Evolutionary conservation across 2,797 vertebrate species (phyloP).

Genomic region (Muscicapa striata): DNA sequence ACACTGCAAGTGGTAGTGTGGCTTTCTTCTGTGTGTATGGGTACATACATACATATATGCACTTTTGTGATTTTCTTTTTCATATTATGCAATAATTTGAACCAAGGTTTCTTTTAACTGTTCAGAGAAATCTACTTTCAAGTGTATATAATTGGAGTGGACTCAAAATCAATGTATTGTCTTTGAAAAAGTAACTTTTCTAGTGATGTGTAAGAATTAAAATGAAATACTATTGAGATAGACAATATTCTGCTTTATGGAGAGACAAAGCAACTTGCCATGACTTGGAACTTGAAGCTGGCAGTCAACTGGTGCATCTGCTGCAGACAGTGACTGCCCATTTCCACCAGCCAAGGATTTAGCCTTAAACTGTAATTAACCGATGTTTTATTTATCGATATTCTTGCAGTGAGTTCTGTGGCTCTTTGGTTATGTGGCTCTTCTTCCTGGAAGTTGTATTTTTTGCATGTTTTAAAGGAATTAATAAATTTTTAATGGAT

Average conservation of each 20-base stretch:
- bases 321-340: neutral
- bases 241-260: neutral
- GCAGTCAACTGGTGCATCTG: neutral
- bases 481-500: neutral
- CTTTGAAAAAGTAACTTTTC: neutral
- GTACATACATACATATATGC: neutral
- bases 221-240: neutral
- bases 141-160: neutral
- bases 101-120: neutral
- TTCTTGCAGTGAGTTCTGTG: neutral
- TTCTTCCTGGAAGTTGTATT: neutral
- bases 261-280: neutral
- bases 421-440: neutral
- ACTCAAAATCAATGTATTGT: neutral
- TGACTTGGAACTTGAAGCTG: neutral
- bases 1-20: neutral
- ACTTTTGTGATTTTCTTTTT: neutral
- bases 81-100: neutral
- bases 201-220: neutral
- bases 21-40: neutral
- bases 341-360: neutral
- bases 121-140: neutral
- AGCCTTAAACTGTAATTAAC: slow-evolving; percentile 5
- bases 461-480: slow-evolving; percentile 50
- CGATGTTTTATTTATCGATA: neutral